Percentiles rank a stretch among this genome's conserved stretches.
Conservation (phyloP, 2,797 vertebrate genomes). For the Falco novaeseelandiae region DNA sequence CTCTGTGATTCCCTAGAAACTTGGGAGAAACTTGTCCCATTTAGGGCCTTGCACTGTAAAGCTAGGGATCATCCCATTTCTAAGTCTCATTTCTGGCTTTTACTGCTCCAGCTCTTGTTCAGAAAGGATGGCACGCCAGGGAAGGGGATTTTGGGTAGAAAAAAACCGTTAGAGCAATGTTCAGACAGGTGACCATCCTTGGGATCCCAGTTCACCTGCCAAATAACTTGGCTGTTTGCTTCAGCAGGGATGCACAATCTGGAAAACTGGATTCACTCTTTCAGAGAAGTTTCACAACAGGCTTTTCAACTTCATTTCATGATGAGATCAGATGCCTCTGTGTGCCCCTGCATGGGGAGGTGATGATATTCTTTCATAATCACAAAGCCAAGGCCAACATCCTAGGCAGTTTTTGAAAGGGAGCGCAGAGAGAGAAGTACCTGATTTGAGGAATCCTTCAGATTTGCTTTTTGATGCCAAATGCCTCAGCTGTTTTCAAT, state of each 20-base stretch:
- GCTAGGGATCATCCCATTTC: neutral
- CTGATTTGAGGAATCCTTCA: neutral
- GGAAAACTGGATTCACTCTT: neutral
- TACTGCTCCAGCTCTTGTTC: neutral
- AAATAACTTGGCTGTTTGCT: neutral
- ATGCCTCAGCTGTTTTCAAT: neutral
- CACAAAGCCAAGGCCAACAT: slow-evolving; percentile 56
- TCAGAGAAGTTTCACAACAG: neutral
- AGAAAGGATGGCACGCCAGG: neutral
- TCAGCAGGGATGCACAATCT: neutral
- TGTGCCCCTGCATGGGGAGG: slow-evolving; percentile 36
- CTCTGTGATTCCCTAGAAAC: neutral
- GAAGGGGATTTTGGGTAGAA: neutral
- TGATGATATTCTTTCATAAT: slow-evolving; percentile 44
- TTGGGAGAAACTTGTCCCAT: neutral
- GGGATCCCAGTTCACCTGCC: neutral
- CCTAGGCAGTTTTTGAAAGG: slow-evolving; percentile 9
- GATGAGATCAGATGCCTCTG: slow-evolving; percentile 41
- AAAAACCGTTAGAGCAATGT: neutral
- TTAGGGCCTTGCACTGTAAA: neutral
- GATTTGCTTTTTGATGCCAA: neutral
- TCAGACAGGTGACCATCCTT: neutral
- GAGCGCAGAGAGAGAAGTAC: neutral
- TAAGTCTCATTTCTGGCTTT: neutral
- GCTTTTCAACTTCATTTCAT: neutral